These are phyloP conservation scores for Ecdyonurus torrentis DNA, from an alignment of 2,888 invertebrate species.

Conservation along the genomic window DNA sequence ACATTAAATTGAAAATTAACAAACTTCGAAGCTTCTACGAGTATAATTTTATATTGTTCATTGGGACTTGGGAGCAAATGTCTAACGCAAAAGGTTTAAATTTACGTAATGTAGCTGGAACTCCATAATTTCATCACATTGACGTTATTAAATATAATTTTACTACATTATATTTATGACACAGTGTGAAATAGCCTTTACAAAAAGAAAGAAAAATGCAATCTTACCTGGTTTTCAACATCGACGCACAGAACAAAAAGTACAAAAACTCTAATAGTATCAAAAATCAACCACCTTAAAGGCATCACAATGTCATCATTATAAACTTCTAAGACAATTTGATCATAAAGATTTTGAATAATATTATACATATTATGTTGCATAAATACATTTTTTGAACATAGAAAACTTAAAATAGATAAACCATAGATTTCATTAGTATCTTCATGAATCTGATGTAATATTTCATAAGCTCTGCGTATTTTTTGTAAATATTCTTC, in stretches of 20 bases:
- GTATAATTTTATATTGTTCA: too few relatives aligned
- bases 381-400: not conserved
- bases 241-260: not conserved
- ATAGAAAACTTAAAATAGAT: not conserved
- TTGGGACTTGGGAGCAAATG: too few relatives aligned
- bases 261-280: not conserved
- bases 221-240: not conserved
- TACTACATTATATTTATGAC: too few relatives aligned
- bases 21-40: too few relatives aligned
- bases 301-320: not conserved
- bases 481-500: not conserved
- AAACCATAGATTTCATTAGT: not conserved
- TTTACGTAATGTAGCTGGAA: too few relatives aligned
- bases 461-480: not conserved
- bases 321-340: not conserved
- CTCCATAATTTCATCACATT: too few relatives aligned
- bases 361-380: not conserved
- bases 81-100: too few relatives aligned
- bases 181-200: too few relatives aligned
- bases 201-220: too few relatives aligned
- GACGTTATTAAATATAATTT: too few relatives aligned
- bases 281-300: not conserved
- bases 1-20: too few relatives aligned
- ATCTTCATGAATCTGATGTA: not conserved
- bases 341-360: not conserved